Evolutionary conservation across 2,888 invertebrate genomes (phyloP), one percentile per base, ranked within the genome.

Genomic region (Athalia circularis): DNA sequence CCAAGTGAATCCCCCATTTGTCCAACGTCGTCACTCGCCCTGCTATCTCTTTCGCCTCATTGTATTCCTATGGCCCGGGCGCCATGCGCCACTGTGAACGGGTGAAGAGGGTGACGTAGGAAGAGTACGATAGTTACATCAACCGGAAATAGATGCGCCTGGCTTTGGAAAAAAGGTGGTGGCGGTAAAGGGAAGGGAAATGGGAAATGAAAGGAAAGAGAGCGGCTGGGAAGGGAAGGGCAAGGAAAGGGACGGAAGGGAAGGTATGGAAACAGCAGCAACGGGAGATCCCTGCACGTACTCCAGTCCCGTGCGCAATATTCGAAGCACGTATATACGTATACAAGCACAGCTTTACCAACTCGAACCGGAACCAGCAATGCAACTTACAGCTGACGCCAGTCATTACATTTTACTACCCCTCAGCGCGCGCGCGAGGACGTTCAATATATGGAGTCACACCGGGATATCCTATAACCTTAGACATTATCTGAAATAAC

Each of bases 371-470:
- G 75, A 64, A 75, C 13, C 75, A 47, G 75, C 75, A 75, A 75
- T 75, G 75, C 75, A 75, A 75, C 75, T 75, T 75, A 75, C 75
- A 75, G 75, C 75, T 75, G 75, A 75, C 75, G 75, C 75, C 75
- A 75, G 75, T 75, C 75, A 75, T 75, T 75, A 75, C 75, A 75
- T 75, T 75, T 75, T 75, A 75, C 75, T 75, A 62, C 75, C 75
- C 54, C 45, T 62, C 50, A 75, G 50, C 61, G 50, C 7, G 29
- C 8, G 62, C 62, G 13, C 43, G 61, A 62, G 50, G 75, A 48
- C 75, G 48, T 62, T 62, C 62, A 61, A 72, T 75, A 62, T 75
- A 75, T 75, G 61, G 62, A 75, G 75, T 59, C 75, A 62, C 75
- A 47, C 59, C 59, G 72, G 72, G 59, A 72, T 72, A 59, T 29